Base-by-base conservation (phyloP, 2,797 vertebrate species). In the Gallinago stenura region DNA sequence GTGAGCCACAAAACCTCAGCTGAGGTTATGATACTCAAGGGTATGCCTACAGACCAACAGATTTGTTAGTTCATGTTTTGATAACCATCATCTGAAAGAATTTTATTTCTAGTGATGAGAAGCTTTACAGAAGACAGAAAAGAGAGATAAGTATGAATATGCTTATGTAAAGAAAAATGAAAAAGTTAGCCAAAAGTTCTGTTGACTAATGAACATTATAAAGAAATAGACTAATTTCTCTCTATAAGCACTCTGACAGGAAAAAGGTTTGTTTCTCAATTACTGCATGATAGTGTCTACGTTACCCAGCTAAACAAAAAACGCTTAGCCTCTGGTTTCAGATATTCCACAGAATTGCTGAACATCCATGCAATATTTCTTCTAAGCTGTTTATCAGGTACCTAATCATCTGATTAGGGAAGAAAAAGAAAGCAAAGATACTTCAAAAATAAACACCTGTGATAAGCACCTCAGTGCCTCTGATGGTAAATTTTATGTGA, bases 1-100 rank as follows among this genome's bases (percentile, higher is more conserved):
- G 15, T 83, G 78, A 97, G 80, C 46, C 82, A 94, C 94, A 96
- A 96, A 97, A 95, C 66, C 90, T 94, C 89, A 96, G 85, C 72
- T 54, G 84, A 94, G 78, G 94, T 95, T 97, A 97, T 93, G 71
- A 91, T 78, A 70, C 97, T 95, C 97, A 26, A 62, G 89, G 78
- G 94, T 93, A 64, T 87, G 75, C 80, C 89, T 82, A 25, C 57
- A 95, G 91, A 94, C 57, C 75, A 96, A 96, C 64, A 95, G 86
- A 96, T 96, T 96, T 95, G 89, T 95, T 98, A 97, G 95, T 92
- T 97, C 87, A 25, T 80, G 76, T 96, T 97, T 95, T 5, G 2
- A 90, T 96, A 97, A 91, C 89, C 68, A 75, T 94, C 93, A 91
- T 92, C 71, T 83, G 25, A 61, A 96, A 97, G 61, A 87, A 78